Base-by-base conservation (phyloP, 2,888 invertebrate genomes). In the Apamea epomidion region DNA sequence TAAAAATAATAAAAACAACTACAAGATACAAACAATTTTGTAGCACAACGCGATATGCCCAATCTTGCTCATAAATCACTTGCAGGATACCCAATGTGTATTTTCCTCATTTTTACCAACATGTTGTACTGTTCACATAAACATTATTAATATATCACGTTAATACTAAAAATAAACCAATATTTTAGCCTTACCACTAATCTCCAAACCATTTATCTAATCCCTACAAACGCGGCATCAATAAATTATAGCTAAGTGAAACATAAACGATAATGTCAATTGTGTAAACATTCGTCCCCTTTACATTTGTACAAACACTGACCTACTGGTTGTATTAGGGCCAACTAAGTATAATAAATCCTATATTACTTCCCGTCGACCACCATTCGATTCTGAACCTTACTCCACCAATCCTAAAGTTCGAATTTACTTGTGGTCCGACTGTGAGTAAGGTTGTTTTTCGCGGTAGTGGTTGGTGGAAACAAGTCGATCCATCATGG, bases 231-330 rank as follows among this genome's bases (percentile, higher is more conserved):
- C 87, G 91, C 90, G 91, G 90, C 93, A 92, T 93, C 94, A 95
- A 95, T 95, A 95, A 95, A 95, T 95, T 94, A 95, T 93, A 90
- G 89, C 92, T 95, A 95, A 96, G 95, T 96, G 96, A 96, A 95
- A 95, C 94, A 95, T 95, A 95, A 95, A 93, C 93, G 96, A 95
- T 95, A 95, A 94, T 95, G 95, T 95, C 95, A 95, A 94, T 93
- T 92, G 93, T 93, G 93, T 93, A 95, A 95, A 95, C 94, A 95
- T 89, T 87, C 86, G 91, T 91, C 91, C 92, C 94, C 93, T 94
- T 94, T 93, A 93, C 94, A 94, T 93, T 94, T 94, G 93, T 93
- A 94, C 94, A 94, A 95, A 95, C 93, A 95, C 92, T 95, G 94
- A 93, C 94, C 94, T 92, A 92, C 93, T 92, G 90, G 91, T 92